A percentile compares a stretch with the other conserved stretches of the same genome.
Conservation (phyloP, 2,888 invertebrate species). For the Andrena haemorrhoa region DNA sequence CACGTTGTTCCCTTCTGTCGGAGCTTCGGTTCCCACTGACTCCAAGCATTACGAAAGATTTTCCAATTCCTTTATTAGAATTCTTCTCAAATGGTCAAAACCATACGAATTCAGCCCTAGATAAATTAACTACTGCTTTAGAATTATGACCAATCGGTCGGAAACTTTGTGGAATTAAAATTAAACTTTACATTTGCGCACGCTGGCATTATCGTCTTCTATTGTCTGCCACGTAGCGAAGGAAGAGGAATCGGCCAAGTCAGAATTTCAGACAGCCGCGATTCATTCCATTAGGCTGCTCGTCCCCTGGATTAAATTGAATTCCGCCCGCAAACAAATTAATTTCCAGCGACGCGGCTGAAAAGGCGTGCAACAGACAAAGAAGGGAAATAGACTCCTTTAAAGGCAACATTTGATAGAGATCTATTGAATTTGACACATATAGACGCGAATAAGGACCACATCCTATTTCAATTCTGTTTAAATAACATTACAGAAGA, state of each 20-base stretch:
- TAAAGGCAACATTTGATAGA: neutral
- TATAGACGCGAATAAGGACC: neutral
- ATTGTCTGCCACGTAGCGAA: constrained; percentile 37
- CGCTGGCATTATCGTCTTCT: constrained; percentile 55
- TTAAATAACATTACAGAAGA: no score
- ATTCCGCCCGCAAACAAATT: constrained; percentile 62
- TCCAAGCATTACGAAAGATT: no score
- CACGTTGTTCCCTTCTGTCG: no score
- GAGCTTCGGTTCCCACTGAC: no score
- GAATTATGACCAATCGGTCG: constrained; percentile 64
- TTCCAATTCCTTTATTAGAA: no score
- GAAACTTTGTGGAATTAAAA: constrained; percentile 65
- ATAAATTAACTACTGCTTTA: neutral
- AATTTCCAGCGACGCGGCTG: constrained; percentile 50
- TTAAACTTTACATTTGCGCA: constrained; percentile 49
- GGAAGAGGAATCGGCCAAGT: constrained; percentile 42
- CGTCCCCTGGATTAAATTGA: constrained; percentile 63
- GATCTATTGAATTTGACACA: neutral
- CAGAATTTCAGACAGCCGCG: constrained; percentile 60
- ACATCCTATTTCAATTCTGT: no score
- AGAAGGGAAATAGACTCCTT: neutral
- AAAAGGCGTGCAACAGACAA: constrained; percentile 27
- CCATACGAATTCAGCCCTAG: no score
- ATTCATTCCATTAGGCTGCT: constrained; percentile 54
- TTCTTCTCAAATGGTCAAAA: no score